phyloP scores from a whole-genome alignment of 2,113 vertebrate genomes.

The Euleptes europaea region DNA sequence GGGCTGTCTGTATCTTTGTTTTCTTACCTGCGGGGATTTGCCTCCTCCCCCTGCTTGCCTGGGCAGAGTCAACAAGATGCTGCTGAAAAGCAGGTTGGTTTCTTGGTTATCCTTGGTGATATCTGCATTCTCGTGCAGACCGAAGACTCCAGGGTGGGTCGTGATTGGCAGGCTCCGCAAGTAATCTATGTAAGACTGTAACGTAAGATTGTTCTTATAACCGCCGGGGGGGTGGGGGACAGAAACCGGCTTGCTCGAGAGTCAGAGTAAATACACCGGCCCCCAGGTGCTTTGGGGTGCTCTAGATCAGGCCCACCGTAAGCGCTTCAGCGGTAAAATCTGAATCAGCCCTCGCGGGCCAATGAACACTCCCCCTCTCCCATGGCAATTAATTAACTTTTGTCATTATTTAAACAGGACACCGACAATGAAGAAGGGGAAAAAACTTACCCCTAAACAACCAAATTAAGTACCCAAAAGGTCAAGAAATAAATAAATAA shows the following conservation, averaged over 20 bases:
- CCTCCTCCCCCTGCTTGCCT: constrained; percentile 83
- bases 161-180: constrained; percentile 83
- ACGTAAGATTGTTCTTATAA: constrained; percentile 31
- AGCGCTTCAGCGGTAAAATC: too few species aligned
- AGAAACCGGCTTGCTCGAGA: background rate
- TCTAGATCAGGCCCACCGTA: too few species aligned
- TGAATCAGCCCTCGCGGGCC: too few species aligned
- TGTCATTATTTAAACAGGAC: too few species aligned
- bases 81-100: constrained; percentile 88
- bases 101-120: constrained; percentile 96
- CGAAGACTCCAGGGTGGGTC: constrained; percentile 88
- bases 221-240: background rate
- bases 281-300: background rate
- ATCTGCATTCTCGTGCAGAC: constrained; percentile 92
- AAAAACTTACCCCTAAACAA: too few species aligned
- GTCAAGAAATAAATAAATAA: too few species aligned
- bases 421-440: too few species aligned
- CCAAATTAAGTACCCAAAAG: too few species aligned
- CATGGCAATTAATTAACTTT: too few species aligned
- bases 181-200: constrained; percentile 85
- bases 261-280: background rate
- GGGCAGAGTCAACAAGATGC: constrained; percentile 89
- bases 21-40: constrained; percentile 89
- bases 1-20: background rate
- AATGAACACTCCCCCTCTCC: too few species aligned